phyloP scores from a whole-genome alignment of 2,113 vertebrate genomes.

The Amazona vittata region DNA sequence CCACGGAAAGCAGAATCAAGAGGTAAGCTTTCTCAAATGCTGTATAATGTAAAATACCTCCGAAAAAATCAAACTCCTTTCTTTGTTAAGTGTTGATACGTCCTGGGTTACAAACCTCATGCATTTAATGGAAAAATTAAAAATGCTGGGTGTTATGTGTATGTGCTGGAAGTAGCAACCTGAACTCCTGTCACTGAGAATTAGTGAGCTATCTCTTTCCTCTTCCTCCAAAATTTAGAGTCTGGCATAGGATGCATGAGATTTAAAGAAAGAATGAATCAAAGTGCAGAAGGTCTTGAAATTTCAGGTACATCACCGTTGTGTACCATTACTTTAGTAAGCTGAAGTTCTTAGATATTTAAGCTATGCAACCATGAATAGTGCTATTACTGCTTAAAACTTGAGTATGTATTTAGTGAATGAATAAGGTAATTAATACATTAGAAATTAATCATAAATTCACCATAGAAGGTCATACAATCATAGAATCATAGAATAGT shows the following conservation, averaged over 20 bases:
- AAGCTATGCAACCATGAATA: not conserved
- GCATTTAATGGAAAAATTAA: not conserved
- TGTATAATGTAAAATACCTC: not conserved
- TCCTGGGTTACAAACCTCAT: not conserved
- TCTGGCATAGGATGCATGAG: not conserved
- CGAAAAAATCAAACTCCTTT: not conserved
- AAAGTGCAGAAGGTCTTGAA: not conserved
- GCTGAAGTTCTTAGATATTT: not conserved
- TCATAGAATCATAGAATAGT: too few relatives aligned
- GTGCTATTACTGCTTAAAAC: not conserved
- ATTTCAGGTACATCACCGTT: not conserved
- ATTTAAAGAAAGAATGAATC: not conserved
- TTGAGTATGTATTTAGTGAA: not conserved
- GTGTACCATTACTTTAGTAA: not conserved
- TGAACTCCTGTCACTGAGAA: not conserved
- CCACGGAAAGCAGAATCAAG: not conserved
- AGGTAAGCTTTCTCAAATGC: not conserved
- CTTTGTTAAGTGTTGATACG: not conserved
- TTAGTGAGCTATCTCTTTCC: not conserved
- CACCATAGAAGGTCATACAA: not conserved
- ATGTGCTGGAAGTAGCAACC: not conserved
- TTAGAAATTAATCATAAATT: not conserved
- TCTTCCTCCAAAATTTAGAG: not conserved
- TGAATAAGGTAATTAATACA: not conserved
- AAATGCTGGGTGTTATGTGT: not conserved